phyloP scores from a whole-genome alignment of 2,113 vertebrate species.

The Aplodontia rufa region DNA sequence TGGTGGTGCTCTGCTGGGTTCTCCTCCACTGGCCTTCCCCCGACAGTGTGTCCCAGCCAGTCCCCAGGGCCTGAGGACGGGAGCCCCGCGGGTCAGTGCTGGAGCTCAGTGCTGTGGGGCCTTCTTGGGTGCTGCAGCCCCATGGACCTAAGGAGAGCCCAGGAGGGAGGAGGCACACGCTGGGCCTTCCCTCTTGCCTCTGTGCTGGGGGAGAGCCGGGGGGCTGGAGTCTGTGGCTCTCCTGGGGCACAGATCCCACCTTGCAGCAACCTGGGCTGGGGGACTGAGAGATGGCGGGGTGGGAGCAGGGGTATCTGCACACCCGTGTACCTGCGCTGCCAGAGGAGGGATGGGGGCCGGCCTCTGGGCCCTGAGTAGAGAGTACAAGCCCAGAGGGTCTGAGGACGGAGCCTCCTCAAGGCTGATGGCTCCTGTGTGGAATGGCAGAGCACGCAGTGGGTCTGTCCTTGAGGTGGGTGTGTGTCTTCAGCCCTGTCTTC shows the following conservation, averaged over 20 bases:
- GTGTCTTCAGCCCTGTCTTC: rapidly evolving
- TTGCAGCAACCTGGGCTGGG: background rate
- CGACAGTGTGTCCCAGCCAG: background rate
- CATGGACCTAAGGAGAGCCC: background rate
- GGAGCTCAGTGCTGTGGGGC: too few relatives aligned
- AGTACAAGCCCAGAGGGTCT: background rate
- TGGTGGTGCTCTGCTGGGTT: background rate
- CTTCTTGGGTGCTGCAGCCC: background rate
- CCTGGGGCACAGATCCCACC: background rate
- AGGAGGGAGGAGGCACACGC: background rate
- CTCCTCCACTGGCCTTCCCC: background rate
- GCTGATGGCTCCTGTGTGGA: background rate
- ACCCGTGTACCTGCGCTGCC: too few relatives aligned
- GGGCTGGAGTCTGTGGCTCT: background rate
- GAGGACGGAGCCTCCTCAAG: background rate
- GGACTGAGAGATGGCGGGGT: background rate
- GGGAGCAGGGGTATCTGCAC: background rate
- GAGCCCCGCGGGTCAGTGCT: background rate
- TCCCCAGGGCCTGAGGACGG: background rate
- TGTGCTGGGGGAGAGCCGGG: rapidly evolving
- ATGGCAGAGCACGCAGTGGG: too few relatives aligned
- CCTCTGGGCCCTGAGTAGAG: background rate
- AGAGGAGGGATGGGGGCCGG: background rate
- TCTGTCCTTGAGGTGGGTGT: rapidly evolving
- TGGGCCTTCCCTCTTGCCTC: background rate